Conservation (phyloP, 2,888 invertebrate species). For the Drosophila aldrichi region DNA sequence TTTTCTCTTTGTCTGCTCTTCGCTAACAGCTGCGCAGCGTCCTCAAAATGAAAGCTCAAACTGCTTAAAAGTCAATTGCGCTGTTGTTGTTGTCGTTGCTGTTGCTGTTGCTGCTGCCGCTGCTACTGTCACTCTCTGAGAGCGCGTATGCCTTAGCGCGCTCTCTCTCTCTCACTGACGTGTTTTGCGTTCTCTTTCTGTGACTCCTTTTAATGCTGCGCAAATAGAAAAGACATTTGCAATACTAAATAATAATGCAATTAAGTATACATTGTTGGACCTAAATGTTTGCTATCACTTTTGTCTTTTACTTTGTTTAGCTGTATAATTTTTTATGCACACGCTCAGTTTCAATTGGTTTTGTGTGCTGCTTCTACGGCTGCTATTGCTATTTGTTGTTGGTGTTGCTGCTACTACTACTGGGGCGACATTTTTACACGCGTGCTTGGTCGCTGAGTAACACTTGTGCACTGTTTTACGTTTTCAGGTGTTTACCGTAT, state of each 20-base stretch:
- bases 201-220: slow-evolving; percentile 64
- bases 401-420: slow-evolving; percentile 36
- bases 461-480: slow-evolving; percentile 78
- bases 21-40: slow-evolving; percentile 64
- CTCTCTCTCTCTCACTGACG: slow-evolving; percentile 6
- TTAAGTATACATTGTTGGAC: slow-evolving; percentile 13
- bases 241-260: slow-evolving; percentile 22
- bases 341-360: slow-evolving; percentile 48
- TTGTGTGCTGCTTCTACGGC: slow-evolving; percentile 29
- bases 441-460: slow-evolving; percentile 80
- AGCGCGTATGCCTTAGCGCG: slow-evolving; percentile 1
- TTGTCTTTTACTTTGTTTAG: slow-evolving; percentile 29
- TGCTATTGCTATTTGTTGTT: slow-evolving; percentile 26
- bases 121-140: slow-evolving; percentile 21
- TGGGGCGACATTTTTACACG: slow-evolving; percentile 64
- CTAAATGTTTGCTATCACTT: slow-evolving; percentile 36
- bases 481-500: slow-evolving; percentile 58
- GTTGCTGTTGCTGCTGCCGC: slow-evolving; percentile 12
- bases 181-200: slow-evolving; percentile 28
- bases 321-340: slow-evolving; percentile 27
- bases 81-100: slow-evolving; percentile 32
- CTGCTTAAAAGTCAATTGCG: slow-evolving; percentile 67
- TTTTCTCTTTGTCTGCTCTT: slow-evolving; percentile 22
- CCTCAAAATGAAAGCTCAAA: slow-evolving; percentile 55
- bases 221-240: slow-evolving; percentile 45